Conservation (phyloP, 2,888 invertebrate genomes). For the Lycophotia porphyrea region DNA sequence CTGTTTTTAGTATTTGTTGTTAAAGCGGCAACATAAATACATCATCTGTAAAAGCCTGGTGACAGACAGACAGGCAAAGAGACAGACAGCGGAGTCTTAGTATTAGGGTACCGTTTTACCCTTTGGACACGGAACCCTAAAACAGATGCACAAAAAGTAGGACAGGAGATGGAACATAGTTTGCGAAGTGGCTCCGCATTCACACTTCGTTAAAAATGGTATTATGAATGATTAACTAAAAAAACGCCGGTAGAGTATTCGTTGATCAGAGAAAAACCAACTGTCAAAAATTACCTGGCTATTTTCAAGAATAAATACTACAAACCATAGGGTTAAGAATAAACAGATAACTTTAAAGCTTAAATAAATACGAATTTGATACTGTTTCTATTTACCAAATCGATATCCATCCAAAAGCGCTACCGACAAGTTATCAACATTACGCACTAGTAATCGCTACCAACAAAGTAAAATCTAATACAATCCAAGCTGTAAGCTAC, state of each 20-base stretch:
- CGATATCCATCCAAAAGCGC: constrained; percentile 32
- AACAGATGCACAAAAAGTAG: no score
- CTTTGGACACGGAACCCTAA: no score
- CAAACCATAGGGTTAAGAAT: background rate
- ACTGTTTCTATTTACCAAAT: constrained; percentile 22
- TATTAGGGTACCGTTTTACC: no score
- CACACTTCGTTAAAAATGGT: no score
- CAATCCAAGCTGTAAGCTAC: constrained; percentile 49
- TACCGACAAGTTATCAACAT: constrained; percentile 50
- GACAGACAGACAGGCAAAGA: no score
- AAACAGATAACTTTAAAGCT: background rate
- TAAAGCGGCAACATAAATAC: no score
- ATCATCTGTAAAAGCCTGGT: no score
- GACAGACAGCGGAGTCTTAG: no score
- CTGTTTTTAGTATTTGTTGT: no score
- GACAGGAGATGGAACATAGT: no score
- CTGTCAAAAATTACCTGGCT: background rate
- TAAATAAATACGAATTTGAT: constrained; percentile 24
- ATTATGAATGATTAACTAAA: no score
- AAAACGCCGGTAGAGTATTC: background rate
- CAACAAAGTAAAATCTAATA: constrained; percentile 43
- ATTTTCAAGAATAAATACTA: background rate
- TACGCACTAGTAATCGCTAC: constrained; percentile 22
- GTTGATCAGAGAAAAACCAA: background rate
- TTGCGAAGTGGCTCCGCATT: no score